These are phyloP conservation scores for Drosophila quinaria DNA, from an alignment of 2,888 invertebrate species.

Conservation along the genomic window DNA sequence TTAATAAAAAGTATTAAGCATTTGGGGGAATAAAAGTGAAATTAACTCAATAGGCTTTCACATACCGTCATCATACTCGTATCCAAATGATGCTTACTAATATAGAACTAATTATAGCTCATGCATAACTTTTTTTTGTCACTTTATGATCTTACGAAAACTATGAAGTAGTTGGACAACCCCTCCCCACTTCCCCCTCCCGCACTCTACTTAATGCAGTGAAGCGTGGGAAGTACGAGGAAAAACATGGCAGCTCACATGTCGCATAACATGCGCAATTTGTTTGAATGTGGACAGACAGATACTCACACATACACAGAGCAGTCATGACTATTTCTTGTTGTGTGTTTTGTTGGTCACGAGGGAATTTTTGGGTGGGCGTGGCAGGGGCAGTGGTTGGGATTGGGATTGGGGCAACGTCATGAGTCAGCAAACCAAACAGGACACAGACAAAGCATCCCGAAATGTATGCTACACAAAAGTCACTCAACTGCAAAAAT, in stretches of 20 bases:
- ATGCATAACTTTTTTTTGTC: neutral
- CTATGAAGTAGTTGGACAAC: slow-evolving; percentile 27
- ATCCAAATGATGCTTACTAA: slow-evolving; percentile 8
- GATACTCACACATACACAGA: slow-evolving; percentile 8
- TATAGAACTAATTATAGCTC: slow-evolving; percentile 43
- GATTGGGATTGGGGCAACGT: slow-evolving; percentile 54
- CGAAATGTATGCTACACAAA: slow-evolving; percentile 49
- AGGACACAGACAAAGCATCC: slow-evolving; percentile 50
- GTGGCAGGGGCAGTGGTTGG: slow-evolving; percentile 1
- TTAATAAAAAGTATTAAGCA: slow-evolving; percentile 13
- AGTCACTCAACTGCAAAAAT: slow-evolving; percentile 79
- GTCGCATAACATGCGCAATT: slow-evolving; percentile 80
- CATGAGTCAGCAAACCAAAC: slow-evolving; percentile 80
- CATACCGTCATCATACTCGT: too few relatives aligned
- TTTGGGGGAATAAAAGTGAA: neutral
- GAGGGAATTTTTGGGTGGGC: slow-evolving; percentile 53
- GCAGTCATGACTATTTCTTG: slow-evolving; percentile 35
- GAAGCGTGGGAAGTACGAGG: slow-evolving; percentile 23
- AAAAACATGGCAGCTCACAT: slow-evolving; percentile 78
- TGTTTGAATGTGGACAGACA: slow-evolving; percentile 63
- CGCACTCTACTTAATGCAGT: slow-evolving; percentile 21
- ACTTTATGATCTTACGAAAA: slow-evolving; percentile 25
- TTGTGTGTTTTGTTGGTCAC: slow-evolving; percentile 65
- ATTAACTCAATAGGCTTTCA: neutral
- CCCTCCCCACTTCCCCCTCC: too few relatives aligned